phyloP scores from a whole-genome alignment of 2,797 vertebrate species.

The Silurus aristotelis region DNA sequence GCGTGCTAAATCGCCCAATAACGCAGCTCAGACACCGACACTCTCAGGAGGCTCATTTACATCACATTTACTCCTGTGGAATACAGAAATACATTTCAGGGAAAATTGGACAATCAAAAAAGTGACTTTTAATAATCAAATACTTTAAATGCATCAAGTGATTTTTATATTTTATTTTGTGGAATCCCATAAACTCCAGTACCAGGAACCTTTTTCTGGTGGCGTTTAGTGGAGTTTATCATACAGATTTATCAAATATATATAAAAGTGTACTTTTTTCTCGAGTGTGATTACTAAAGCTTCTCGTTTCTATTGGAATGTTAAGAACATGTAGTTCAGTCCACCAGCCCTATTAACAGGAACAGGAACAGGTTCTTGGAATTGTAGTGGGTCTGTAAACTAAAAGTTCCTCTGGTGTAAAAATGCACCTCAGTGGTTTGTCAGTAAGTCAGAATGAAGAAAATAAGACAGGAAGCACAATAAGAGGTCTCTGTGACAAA shows the following conservation, averaged over 20 bases:
- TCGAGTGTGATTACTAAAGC: neutral
- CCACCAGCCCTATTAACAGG: neutral
- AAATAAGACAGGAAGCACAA: neutral
- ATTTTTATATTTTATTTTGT: too few relatives aligned
- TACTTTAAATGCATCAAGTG: too few relatives aligned
- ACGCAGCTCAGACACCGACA: neutral
- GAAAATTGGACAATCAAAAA: too few relatives aligned
- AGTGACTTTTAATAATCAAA: too few relatives aligned
- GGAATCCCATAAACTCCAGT: neutral
- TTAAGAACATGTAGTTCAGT: neutral
- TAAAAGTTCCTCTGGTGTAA: neutral
- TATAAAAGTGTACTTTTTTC: too few relatives aligned
- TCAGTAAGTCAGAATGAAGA: neutral
- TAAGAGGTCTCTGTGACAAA: neutral
- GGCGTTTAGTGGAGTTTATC: neutral
- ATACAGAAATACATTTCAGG: too few relatives aligned
- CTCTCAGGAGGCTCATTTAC: neutral
- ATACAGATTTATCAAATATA: too few relatives aligned
- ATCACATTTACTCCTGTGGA: neutral
- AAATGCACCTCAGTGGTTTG: neutral
- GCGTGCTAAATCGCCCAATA: neutral
- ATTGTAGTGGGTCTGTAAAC: neutral
- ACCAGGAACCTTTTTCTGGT: neutral
- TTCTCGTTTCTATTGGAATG: neutral
- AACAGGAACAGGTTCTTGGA: neutral